Conservation (phyloP, 2,797 vertebrate genomes). For the Nyctalus aviator region DNA sequence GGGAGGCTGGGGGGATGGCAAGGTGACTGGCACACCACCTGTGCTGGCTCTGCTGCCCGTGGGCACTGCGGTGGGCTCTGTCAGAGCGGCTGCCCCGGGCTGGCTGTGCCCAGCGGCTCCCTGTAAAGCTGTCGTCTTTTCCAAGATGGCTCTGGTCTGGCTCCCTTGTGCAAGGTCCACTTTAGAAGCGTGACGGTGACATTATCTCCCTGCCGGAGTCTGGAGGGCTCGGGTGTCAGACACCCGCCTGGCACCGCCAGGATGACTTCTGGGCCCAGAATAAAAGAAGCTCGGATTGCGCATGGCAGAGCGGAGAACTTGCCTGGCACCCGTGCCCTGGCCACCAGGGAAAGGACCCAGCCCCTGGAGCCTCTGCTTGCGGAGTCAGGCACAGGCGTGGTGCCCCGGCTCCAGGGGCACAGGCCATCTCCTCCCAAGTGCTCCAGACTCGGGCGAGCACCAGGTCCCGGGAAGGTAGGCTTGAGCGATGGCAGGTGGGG, state of each 20-base stretch:
- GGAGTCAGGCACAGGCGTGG: not conserved
- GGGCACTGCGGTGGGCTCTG: not conserved
- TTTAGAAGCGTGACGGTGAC: not conserved
- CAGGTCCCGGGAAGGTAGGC: not conserved
- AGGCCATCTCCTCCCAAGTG: not conserved
- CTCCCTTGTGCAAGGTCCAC: not conserved
- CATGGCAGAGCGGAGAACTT: not conserved
- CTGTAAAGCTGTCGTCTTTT: not conserved
- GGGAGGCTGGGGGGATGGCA: not conserved
- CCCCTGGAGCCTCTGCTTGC: not conserved
- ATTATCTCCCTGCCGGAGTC: not conserved
- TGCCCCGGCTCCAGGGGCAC: not conserved
- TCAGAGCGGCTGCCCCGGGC: not conserved
- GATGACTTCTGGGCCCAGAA: not conserved
- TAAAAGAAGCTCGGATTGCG: not conserved
- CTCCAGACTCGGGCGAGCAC: not conserved
- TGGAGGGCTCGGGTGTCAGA: constrained; percentile 26
- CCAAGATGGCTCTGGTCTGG: not conserved
- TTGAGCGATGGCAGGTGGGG: not conserved
- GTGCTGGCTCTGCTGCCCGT: not conserved
- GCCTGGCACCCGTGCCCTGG: not conserved
- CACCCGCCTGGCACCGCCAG: constrained; percentile 43
- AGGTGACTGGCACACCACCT: not conserved
- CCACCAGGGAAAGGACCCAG: not conserved
- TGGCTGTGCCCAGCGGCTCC: not conserved